Evolutionary conservation across 2,888 invertebrate genomes (phyloP).

Genomic region (Cerceris ruficornis): DNA sequence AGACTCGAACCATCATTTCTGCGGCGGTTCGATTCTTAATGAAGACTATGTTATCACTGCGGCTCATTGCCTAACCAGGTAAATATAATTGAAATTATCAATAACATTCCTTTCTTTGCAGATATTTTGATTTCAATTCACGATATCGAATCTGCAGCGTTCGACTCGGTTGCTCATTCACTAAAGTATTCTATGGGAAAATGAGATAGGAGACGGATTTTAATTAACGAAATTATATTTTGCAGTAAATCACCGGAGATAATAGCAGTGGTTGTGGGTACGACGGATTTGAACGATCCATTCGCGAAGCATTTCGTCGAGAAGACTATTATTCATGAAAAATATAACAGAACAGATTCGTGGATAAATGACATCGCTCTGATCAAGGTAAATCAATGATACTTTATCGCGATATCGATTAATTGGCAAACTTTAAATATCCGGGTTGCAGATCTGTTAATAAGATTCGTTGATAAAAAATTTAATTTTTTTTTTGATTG

Average conservation of each 20-base stretch:
- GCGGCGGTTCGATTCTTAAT: slow-evolving; percentile 68
- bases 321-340: slow-evolving; percentile 58
- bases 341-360: slow-evolving; percentile 51
- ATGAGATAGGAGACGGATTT: neutral
- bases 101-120: neutral
- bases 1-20: slow-evolving; percentile 53
- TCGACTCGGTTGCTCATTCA: no score
- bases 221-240: neutral
- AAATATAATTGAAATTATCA: neutral
- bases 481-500: no score
- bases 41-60: slow-evolving; percentile 66
- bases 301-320: slow-evolving; percentile 28
- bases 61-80: slow-evolving; percentile 64
- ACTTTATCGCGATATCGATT: neutral
- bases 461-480: no score
- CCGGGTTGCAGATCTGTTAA: no score
- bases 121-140: no score
- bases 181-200: neutral
- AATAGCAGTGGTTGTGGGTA: slow-evolving; percentile 48
- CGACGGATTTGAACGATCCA: slow-evolving; percentile 47
- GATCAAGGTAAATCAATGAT: slow-evolving; percentile 58
- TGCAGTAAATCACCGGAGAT: slow-evolving; percentile 24
- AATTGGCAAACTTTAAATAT: no score
- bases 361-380: slow-evolving; percentile 71
- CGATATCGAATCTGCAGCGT: no score